phyloP scores from a whole-genome alignment of 35 echinoderm and acorn worm species.

The Ptychodera flava region DNA sequence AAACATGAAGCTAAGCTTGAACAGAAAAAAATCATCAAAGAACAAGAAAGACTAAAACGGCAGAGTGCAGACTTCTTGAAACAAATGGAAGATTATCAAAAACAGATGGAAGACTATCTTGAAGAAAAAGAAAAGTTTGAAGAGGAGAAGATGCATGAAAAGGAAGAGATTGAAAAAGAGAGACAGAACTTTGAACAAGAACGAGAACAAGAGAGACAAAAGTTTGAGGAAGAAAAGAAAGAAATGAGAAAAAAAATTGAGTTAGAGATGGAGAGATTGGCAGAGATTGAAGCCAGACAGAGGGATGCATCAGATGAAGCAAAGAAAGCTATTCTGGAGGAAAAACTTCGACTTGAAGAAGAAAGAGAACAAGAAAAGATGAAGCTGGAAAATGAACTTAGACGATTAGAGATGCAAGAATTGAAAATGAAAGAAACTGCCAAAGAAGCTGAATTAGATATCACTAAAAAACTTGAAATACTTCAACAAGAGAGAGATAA shows the following conservation, averaged over 20 bases:
- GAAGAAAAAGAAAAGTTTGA: constrained; percentile 34
- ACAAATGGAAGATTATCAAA: constrained; percentile 63
- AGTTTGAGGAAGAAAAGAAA: constrained; percentile 25
- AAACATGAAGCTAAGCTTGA: constrained; percentile 43
- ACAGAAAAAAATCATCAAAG: constrained; percentile 37
- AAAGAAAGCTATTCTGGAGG: constrained; percentile 14
- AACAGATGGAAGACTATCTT: constrained; percentile 29
- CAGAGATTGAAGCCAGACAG: constrained; percentile 34
- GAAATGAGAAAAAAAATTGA: constrained; percentile 27
- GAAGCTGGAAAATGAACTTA: background rate
- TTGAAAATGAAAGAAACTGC: background rate
- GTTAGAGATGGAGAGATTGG: constrained; percentile 37
- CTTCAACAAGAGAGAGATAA: constrained; percentile 2
- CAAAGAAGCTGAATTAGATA: constrained; percentile 11
- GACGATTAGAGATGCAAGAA: background rate
- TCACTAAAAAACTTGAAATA: background rate
- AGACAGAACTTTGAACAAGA: constrained; percentile 21
- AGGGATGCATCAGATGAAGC: constrained; percentile 25
- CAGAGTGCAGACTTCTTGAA: constrained; percentile 63
- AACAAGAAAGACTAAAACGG: constrained; percentile 49
- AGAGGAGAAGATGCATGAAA: constrained; percentile 28
- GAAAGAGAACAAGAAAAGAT: constrained; percentile 2
- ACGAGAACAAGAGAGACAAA: constrained; percentile 19
- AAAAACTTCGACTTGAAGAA: background rate
- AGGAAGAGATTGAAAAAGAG: constrained; percentile 26